A percentile compares a stretch with the other conserved stretches of the same genome.
Conservation (phyloP, 2,113 vertebrate genomes). For the Dolichallabes microphthalmus region DNA sequence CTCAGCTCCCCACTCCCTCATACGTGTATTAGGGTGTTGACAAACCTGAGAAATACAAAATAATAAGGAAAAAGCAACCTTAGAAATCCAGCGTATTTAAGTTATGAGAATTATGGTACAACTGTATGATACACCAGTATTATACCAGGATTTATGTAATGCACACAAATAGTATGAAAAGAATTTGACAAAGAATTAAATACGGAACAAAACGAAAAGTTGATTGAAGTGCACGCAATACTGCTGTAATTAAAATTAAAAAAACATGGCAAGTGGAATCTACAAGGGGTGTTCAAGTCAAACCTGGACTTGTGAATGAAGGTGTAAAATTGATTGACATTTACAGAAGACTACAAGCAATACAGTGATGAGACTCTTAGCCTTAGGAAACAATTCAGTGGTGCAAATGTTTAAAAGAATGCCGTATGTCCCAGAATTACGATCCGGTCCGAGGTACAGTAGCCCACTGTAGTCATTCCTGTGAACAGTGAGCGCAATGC, state of each 20-base stretch:
- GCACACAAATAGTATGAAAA: neutral
- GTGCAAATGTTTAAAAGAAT: too few relatives aligned
- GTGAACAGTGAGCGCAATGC: too few relatives aligned
- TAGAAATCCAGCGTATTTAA: neutral
- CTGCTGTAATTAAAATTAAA: too few relatives aligned
- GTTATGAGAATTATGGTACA: neutral
- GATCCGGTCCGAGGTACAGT: too few relatives aligned
- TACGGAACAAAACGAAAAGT: neutral
- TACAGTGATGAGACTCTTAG: too few relatives aligned
- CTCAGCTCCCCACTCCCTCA: constrained; percentile 99
- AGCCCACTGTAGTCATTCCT: too few relatives aligned
- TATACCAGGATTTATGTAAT: neutral
- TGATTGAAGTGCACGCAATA: neutral
- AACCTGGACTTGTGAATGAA: too few relatives aligned
- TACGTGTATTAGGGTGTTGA: constrained; percentile 95
- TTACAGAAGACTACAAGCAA: too few relatives aligned
- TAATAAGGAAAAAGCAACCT: neutral
- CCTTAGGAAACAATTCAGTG: too few relatives aligned
- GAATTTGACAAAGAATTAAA: neutral
- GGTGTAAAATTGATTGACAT: too few relatives aligned
- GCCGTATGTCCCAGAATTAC: too few relatives aligned
- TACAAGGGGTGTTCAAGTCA: too few relatives aligned
- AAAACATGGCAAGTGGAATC: neutral
- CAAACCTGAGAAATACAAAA: constrained; percentile 81
- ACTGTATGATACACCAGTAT: neutral